Evolutionary conservation across 2,888 invertebrate genomes (phyloP), one percentile per base, ranked within the genome.

Genomic region (Phanerotoma sp.): DNA sequence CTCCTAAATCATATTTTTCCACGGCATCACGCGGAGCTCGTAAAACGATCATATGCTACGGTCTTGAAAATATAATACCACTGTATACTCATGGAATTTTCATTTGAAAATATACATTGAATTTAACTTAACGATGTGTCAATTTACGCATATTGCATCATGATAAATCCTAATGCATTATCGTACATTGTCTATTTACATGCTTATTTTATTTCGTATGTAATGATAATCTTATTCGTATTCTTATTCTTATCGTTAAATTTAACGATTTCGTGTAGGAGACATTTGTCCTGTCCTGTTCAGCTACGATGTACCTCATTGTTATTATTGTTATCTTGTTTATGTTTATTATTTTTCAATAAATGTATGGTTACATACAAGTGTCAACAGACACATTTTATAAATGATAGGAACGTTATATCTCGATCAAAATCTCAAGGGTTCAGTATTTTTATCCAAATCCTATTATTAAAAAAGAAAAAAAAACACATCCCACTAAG

Each of bases 1-100:
- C 52, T 46, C 33, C 46, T 52, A 52, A 52, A 52, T 52, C 52
- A 52, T 52, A 46, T 45, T 46, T 52, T 52, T 52, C 51, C 45
- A 45, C 37, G 37, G 48, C 25, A 48, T 38, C 37, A 42, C 25
- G 45, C 21, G 20, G 44, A 33, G 44, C 20, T 51, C 51, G 44
- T 51, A 51, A 51, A 51, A 51, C 33, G 20, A 37, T n/a, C n/a
- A n/a, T 22, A 28, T 35, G 15, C 28, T 28, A 13, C 16, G n/a
- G 38, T 38, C 49, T 40, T 49, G 20, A 40, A 25, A 38, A n/a
- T 45, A 45, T 7, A 46, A 46, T 6, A 38, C 18, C 7, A 38
- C 38, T 35, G 16, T 28, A 21, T 42, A 16, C 48, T 40, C 6
- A 30, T 51, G 44, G 35, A 44, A 51, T 51, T 49, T 49, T 49